A percentile compares a stretch with the other conserved stretches of the same genome.
Conservation (phyloP, 2,797 vertebrate genomes). For the Hydrophis major region DNA sequence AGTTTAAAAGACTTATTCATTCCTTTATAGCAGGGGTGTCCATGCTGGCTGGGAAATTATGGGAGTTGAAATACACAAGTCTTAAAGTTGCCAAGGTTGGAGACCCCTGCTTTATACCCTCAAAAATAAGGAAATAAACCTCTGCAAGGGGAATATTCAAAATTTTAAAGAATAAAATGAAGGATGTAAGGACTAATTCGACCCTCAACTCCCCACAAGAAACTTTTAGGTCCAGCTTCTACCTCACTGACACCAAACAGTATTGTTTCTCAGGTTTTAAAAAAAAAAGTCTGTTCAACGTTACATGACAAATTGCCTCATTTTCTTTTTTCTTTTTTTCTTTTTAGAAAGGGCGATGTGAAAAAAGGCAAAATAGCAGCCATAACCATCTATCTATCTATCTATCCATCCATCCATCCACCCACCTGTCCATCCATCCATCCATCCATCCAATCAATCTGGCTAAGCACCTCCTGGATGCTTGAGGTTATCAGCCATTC, state of each 20-base stretch:
- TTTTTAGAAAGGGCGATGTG: not conserved
- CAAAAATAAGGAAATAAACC: not conserved
- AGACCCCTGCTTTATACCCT: not conserved
- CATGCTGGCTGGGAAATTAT: not conserved
- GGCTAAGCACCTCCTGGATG: not conserved
- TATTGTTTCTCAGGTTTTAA: not conserved
- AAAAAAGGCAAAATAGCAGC: not conserved
- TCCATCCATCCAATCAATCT: too few species aligned
- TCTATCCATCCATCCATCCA: too few species aligned
- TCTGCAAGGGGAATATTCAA: not conserved
- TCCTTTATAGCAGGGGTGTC: not conserved
- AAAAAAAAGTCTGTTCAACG: not conserved
- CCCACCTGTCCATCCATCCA: fast-evolving
- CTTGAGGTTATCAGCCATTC: not conserved
- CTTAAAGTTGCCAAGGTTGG: not conserved
- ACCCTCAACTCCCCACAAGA: not conserved
- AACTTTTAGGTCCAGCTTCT: not conserved
- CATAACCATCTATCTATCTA: not conserved
- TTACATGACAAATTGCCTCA: not conserved
- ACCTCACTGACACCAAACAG: not conserved
- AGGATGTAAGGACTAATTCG: not conserved
- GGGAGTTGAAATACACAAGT: not conserved
- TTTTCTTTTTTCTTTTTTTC: too few species aligned
- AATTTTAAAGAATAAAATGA: not conserved
- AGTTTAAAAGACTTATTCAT: not conserved